Base-by-base conservation (phyloP, 35 echinoderm and acorn worm species). In the Ophiothrix spiculata region DNA sequence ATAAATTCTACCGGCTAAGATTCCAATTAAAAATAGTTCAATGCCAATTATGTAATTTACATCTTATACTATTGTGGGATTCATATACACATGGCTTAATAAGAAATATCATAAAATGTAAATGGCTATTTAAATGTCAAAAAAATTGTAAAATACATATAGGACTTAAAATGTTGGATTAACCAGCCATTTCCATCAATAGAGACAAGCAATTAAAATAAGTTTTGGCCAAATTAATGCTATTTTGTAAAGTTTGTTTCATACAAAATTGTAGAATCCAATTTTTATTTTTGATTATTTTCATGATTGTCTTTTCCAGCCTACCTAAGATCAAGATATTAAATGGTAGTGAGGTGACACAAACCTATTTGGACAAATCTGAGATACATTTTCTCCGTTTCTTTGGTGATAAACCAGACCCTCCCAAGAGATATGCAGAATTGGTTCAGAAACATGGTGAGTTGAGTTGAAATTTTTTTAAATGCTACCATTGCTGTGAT, bases 371-470 rank as follows among this genome's bases (percentile, higher is more conserved):
- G 63, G 95, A 97, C n/a, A 93, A 88, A 69, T 79, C 91, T 32
- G 95, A 97, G 54, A 64, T 75, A 10, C 84, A 88, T 74, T 97
- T 83, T 42, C 56, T 97, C 33, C 64, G 85, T 74, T 64, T 85
- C 69, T 97, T 93, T 41, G 63, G 39, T 10, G 81, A 81, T 3
- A 69, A 87, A 10, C 77, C 35, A 13, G 54, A 79, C 6, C 91
- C 88, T 1, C 91, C 95, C 0, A 32, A 56, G 17, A 80, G 95
- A 64, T 89, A 89, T 69, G 46, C 78, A 25, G 84, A 93, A 29
- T 88, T 97, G 13, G 80, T 93, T 29, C 36, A 97, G n/a, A 90
- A 86, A 81, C 81, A 97, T 88, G 95, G 95, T 97, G 64, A 85
- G 80, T 40, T 33, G 42, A 6, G 42, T 10, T 6, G 19, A 49